Base-by-base conservation (phyloP, 1,140 invertebrate species). In the Drosophila albomicans region DNA sequence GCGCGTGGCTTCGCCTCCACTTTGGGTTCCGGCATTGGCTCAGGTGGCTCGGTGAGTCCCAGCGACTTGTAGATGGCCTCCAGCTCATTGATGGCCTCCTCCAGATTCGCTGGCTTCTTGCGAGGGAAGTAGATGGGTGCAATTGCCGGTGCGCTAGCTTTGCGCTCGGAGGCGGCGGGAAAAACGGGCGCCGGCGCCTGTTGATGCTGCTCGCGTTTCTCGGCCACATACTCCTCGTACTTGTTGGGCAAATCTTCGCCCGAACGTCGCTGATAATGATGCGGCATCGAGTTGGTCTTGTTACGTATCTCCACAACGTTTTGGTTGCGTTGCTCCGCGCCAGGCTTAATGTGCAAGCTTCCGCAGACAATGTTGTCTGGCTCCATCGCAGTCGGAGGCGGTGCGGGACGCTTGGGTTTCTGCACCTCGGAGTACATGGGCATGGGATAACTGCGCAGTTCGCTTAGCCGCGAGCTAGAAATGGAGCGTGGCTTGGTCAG, bases 31-130 rank as follows among this genome's bases (percentile, higher is more conserved):
- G 97, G 82, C 13, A 62, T 72, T 0, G 97, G 93, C 91, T 97
- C 96, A 79, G 97, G 30, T 1, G 85, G 96, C 87, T 98, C 97
- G 1, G 95, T 96, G 13, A 98, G 93, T 11, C 95, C 94, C 16
- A 98, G 93, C 75, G 96, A 97, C 78, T 97, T 96, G 92, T 98
- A 98, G 87, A 98, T 98, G 11, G 96, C 96, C 93, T 98, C 97
- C 32, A 98, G 92, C 92, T 98, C 97, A 78, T 96, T 95, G 5
- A 98, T 93, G 48, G 97, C 97, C 80, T 98, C 96, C 91, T 98
- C 97, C 28, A 97, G 93, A 92, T 97, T 97, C 15, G 94, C 95
- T 1, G 96, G 96, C 81, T 95, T 95, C 76, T 92, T 92, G 48
- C 91, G 91, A 5, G 90, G 86, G 46, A 87, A 85, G 8, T 76